Base-by-base conservation (phyloP, 2,797 vertebrate genomes). In the Prionace glauca region DNA sequence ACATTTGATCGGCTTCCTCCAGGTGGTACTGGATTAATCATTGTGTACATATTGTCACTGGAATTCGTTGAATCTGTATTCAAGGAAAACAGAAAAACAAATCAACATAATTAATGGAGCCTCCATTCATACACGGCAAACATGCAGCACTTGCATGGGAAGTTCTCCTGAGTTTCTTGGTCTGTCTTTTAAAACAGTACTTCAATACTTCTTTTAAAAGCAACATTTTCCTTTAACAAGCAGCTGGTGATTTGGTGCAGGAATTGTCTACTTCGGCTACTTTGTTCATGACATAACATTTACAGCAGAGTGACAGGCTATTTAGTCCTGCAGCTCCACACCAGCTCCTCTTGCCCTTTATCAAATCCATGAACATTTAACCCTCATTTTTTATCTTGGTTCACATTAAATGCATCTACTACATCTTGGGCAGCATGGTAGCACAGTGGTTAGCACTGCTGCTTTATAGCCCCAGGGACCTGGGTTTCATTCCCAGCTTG, bases 1-100 rank as follows among this genome's bases (percentile, higher is more conserved):
- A 99, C 99, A 96, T 98, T 99, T 97, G 99, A 99, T 97, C 99
- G 98, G 97, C 99, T 99, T 97, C 99, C 98, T 97, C 98, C 97
- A 22, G 98, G 98, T 96, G 99, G 98, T 98, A 99, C 99, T 96
- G 99, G 98, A 98, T 99, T 99, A 97, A 99, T 99, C 98, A 99
- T 99, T 97, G 99, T 99, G 98, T 99, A 99, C 97, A 99, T 98
- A 98, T 99, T 99, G 97, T 99, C 99, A 97, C 99, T 99, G 97
- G 99, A 99, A 97, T 99, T 99, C 98, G 99, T 99, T 96, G 99
- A 99, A 97, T 99, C 99, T 99, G 97, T 96, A 96, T 74, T 72
- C 32, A 71, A 56, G 45, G 12, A 60, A 45, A 41, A 95, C 18
- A 94, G 56, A 74, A 50, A 77, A 18, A 10, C 0, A 41, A 36